Percentiles rank a stretch among this genome's conserved stretches.
phyloP scores from a whole-genome alignment of 2,888 invertebrate genomes.

The Bhutanitis thaidina region DNA sequence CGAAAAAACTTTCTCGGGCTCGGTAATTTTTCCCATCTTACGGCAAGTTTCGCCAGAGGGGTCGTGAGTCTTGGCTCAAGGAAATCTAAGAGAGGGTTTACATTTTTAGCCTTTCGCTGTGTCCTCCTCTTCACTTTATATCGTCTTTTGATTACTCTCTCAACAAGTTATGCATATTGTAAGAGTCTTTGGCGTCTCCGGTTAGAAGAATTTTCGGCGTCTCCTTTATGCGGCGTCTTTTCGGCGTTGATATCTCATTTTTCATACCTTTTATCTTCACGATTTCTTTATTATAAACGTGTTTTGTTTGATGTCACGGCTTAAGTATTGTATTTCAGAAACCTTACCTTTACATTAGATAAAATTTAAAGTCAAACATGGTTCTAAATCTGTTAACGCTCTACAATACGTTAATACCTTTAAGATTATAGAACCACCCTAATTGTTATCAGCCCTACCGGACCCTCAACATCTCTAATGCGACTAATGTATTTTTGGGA shows the following conservation, averaged over 20 bases:
- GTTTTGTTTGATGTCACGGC: slow-evolving; percentile 32
- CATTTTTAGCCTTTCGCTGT: slow-evolving; percentile 78
- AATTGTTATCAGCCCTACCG: slow-evolving; percentile 72
- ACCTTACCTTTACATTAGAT: background rate
- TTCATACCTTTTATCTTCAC: slow-evolving; percentile 59
- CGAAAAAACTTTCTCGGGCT: slow-evolving; percentile 73
- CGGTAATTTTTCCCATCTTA: slow-evolving; percentile 79
- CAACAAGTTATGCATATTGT: slow-evolving; percentile 79
- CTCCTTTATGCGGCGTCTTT: slow-evolving; percentile 52
- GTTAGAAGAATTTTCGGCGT: slow-evolving; percentile 63
- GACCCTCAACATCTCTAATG: slow-evolving; percentile 77
- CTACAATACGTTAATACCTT: slow-evolving; percentile 68
- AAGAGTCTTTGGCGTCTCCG: slow-evolving; percentile 59
- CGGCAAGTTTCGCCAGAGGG: slow-evolving; percentile 70
- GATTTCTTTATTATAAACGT: slow-evolving; percentile 59
- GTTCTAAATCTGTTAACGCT: slow-evolving; percentile 65
- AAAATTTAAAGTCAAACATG: slow-evolving; percentile 13
- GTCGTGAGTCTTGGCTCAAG: slow-evolving; percentile 63
- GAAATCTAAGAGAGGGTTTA: slow-evolving; percentile 76
- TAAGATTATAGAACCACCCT: slow-evolving; percentile 73
- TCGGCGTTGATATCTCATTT: slow-evolving; percentile 60
- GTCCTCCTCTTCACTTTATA: slow-evolving; percentile 76
- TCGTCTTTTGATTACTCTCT: slow-evolving; percentile 79
- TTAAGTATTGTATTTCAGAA: background rate
- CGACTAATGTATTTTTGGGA: slow-evolving; percentile 77